phyloP scores from a whole-genome alignment of 2,113 vertebrate species.

The Amblyornis subalaris region DNA sequence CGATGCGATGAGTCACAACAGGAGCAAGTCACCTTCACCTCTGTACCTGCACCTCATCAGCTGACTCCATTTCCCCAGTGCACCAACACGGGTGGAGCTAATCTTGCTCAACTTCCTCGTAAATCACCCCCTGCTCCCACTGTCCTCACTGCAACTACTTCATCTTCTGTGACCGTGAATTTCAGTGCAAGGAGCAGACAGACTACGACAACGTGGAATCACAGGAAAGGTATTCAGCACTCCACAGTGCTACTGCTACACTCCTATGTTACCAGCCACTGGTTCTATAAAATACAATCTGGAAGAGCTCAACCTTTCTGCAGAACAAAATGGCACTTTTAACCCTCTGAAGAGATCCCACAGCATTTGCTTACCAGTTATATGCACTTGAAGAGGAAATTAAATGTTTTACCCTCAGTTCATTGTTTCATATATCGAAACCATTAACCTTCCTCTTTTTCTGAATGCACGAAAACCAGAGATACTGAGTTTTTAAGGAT shows the following conservation, averaged over 20 bases:
- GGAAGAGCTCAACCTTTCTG: background rate
- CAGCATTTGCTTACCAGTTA: background rate
- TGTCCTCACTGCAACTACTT: background rate
- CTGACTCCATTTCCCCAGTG: accelerated
- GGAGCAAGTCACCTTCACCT: background rate
- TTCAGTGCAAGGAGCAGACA: background rate
- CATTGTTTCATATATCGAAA: background rate
- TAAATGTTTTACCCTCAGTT: background rate
- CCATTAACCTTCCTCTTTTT: background rate
- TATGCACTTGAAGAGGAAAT: background rate
- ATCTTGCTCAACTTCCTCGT: background rate
- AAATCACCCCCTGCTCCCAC: background rate
- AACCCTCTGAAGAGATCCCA: background rate
- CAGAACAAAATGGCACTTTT: background rate
- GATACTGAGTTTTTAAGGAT: background rate
- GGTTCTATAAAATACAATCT: background rate
- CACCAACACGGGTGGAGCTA: background rate
- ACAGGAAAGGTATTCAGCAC: background rate
- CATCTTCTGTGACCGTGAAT: background rate
- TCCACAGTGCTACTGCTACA: background rate
- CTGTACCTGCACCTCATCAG: background rate
- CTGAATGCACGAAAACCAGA: background rate
- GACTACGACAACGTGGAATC: accelerated
- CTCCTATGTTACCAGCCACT: background rate
- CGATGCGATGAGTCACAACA: background rate